phyloP scores from a whole-genome alignment of 2,797 vertebrate genomes.

The Chelon auratus region DNA sequence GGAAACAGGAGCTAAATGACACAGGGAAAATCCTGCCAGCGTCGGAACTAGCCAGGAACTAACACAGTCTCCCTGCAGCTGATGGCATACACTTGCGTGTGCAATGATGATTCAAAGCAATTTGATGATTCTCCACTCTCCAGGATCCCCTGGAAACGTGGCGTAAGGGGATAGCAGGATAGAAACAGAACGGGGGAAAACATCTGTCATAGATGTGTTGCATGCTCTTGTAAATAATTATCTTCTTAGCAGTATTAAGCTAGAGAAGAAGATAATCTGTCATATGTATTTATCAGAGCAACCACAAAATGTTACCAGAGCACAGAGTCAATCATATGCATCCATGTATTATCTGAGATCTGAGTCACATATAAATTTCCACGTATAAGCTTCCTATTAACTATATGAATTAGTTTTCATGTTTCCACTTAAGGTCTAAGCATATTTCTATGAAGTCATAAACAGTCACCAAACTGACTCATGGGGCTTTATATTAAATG shows the following conservation, averaged over 20 bases:
- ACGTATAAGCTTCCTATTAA: conserved; percentile 13
- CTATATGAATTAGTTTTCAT: conserved; percentile 13
- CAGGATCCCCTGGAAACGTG: conserved; percentile 52
- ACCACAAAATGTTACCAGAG: conserved; percentile 17
- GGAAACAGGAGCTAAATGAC: conserved; percentile 75
- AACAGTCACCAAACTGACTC: neutral
- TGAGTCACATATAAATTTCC: conserved; percentile 8
- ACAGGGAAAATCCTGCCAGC: conserved; percentile 65
- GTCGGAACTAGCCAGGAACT: conserved; percentile 61
- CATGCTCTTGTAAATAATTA: conserved; percentile 29
- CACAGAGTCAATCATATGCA: neutral
- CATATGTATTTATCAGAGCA: conserved; percentile 13
- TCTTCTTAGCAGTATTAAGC: conserved; percentile 12
- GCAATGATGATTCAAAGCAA: conserved; percentile 65
- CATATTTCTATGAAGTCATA: neutral
- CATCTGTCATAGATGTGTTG: conserved; percentile 8
- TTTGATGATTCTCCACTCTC: conserved; percentile 58
- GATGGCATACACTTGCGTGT: conserved; percentile 58
- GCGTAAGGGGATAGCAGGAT: conserved; percentile 25
- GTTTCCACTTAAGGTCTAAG: conserved; percentile 1
- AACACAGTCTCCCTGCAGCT: conserved; percentile 59
- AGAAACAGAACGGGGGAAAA: neutral
- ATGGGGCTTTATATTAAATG: neutral
- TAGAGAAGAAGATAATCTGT: conserved; percentile 1
- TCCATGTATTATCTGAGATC: neutral